Conservation (phyloP, 2,113 vertebrate genomes). For the Camelus bactrianus region DNA sequence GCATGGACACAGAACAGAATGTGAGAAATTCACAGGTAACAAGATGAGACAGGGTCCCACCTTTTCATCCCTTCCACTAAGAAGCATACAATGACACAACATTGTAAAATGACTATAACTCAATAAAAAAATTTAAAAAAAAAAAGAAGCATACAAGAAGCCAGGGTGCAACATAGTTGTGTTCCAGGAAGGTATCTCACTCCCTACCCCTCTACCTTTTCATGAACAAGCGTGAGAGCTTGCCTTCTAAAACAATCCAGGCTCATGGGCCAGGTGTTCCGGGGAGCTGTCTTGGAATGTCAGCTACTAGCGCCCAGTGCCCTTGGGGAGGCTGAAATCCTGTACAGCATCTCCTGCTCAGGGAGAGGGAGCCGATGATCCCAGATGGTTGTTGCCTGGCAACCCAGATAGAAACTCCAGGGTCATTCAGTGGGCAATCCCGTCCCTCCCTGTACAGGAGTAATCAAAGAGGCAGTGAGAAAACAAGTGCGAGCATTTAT, state of each 20-base stretch:
- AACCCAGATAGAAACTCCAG: conserved; percentile 58
- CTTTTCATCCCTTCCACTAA: background rate
- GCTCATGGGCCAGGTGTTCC: background rate
- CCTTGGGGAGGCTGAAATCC: conserved; percentile 29
- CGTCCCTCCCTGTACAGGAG: background rate
- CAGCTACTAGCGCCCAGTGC: background rate
- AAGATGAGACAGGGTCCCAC: background rate
- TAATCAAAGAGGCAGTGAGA: conserved; percentile 1
- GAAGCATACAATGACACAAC: too few relatives aligned
- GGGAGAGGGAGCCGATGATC: background rate
- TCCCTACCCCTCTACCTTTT: background rate
- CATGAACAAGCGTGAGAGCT: background rate
- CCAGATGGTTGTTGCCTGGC: conserved; percentile 69
- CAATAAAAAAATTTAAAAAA: too few relatives aligned
- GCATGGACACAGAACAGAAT: background rate
- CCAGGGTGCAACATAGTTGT: background rate
- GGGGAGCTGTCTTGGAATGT: background rate
- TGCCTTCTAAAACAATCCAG: background rate
- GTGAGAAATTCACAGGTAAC: background rate
- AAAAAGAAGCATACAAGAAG: background rate
- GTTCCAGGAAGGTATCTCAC: background rate
- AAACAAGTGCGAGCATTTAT: background rate
- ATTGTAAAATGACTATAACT: too few relatives aligned
- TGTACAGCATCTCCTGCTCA: background rate
- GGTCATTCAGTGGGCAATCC: conserved; percentile 49